Percentiles rank a stretch among this genome's conserved stretches.
phyloP scores from a whole-genome alignment of 2,888 invertebrate genomes.

The Diloba caeruleocephala region DNA sequence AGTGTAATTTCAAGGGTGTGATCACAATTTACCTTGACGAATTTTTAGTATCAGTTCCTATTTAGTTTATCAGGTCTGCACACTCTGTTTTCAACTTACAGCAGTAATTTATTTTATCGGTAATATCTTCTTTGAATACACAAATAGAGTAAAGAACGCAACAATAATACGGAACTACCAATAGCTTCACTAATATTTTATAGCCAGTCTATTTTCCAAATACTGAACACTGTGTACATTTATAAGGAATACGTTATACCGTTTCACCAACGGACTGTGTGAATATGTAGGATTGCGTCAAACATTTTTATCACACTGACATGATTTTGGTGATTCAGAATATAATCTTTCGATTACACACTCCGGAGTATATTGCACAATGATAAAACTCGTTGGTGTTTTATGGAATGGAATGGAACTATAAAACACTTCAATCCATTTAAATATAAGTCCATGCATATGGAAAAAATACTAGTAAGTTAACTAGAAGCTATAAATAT shows the following conservation, averaged over 20 bases:
- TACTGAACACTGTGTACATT: neutral
- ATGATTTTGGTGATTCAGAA: constrained; percentile 2
- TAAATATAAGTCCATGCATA: too few species aligned
- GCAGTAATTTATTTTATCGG: neutral
- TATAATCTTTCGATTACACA: constrained; percentile 16
- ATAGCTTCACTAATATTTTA: neutral
- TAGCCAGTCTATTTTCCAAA: neutral
- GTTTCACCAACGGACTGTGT: neutral
- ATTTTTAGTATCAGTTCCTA: neutral
- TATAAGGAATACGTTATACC: neutral
- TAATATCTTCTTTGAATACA: neutral
- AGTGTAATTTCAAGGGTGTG: neutral
- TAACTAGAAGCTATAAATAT: too few species aligned
- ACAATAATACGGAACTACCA: neutral
- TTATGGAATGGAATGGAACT: too few species aligned
- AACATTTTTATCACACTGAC: constrained; percentile 14
- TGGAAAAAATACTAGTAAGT: neutral
- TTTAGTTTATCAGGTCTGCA: neutral
- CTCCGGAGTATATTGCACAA: neutral
- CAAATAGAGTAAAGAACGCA: neutral
- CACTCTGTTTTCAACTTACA: neutral
- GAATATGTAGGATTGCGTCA: constrained; percentile 2
- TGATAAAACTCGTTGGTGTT: too few species aligned
- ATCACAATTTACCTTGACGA: neutral
- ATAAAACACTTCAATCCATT: too few species aligned